Percentiles rank a stretch among this genome's conserved stretches.
phyloP scores from a whole-genome alignment of 2,888 invertebrate genomes.

The Choristoneura rosaceana region DNA sequence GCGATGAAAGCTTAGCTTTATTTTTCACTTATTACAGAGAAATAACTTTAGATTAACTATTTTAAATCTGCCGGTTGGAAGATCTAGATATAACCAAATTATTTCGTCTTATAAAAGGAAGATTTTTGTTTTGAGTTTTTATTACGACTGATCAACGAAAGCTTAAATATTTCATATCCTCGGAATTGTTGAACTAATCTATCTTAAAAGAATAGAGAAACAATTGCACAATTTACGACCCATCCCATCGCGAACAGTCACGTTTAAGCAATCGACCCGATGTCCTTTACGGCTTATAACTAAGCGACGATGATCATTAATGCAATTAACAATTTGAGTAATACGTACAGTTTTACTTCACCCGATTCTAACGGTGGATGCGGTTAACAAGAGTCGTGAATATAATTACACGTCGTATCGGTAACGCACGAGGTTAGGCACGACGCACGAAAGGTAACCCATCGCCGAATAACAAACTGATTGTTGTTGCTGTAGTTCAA shows the following conservation, averaged over 20 bases:
- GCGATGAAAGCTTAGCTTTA: constrained; percentile 46
- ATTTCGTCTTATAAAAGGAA: not conserved
- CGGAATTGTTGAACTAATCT: not conserved
- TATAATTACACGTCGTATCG: constrained; percentile 55
- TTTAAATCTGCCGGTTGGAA: constrained; percentile 20
- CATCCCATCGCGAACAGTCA: not conserved
- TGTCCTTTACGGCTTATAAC: constrained; percentile 53
- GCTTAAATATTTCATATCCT: not conserved
- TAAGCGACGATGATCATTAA: constrained; percentile 53
- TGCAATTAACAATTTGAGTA: constrained; percentile 48
- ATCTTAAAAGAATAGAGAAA: constrained; percentile 7
- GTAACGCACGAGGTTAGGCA: constrained; percentile 54
- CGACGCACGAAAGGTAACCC: not conserved
- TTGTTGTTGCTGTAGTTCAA: not conserved
- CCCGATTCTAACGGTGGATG: constrained; percentile 12
- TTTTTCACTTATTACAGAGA: constrained; percentile 51
- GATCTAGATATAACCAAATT: constrained; percentile 3
- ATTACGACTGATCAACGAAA: not conserved
- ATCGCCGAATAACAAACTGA: not conserved
- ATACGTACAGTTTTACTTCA: constrained; percentile 38
- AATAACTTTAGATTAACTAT: constrained; percentile 6
- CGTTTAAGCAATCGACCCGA: constrained; percentile 38
- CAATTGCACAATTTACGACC: constrained; percentile 4
- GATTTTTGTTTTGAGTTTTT: no score
- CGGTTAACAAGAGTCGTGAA: constrained; percentile 51